Conservation (phyloP, 2,888 invertebrate genomes). For the Halocaridina rubra region DNA sequence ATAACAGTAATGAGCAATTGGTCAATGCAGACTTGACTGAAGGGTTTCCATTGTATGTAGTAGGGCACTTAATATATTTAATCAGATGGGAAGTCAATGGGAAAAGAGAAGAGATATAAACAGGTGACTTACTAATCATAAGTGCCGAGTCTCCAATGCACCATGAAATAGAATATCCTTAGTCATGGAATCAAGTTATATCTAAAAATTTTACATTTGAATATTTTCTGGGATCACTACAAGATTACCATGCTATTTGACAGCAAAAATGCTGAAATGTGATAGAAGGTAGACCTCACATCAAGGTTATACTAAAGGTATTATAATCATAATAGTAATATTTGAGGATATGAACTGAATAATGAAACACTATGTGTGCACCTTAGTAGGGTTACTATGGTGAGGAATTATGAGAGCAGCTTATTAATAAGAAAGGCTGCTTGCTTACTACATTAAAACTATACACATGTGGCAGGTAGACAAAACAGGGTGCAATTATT, state of each 20-base stretch:
- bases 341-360: not conserved
- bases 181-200: not conserved
- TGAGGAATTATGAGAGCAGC: slow-evolving; percentile 9
- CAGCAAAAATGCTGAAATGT: not conserved
- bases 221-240: not conserved
- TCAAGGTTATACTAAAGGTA: not conserved
- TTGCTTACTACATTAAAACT: slow-evolving; percentile 20
- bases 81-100: not conserved
- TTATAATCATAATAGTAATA: not conserved
- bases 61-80: not conserved
- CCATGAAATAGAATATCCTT: not conserved
- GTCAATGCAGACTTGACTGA: not conserved
- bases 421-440: not conserved
- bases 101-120: not conserved
- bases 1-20: no score
- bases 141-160: not conserved
- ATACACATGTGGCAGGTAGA: slow-evolving; percentile 28
- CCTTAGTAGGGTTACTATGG: slow-evolving; percentile 26
- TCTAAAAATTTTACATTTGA: not conserved
- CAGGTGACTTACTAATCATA: not conserved
- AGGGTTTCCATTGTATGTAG: not conserved
- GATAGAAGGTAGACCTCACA: not conserved
- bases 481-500: slow-evolving; percentile 46
- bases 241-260: not conserved
- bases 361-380: slow-evolving; percentile 17